Evolutionary conservation across 1,140 invertebrate genomes (phyloP).

Genomic region (Rhyacophila brunnea): DNA sequence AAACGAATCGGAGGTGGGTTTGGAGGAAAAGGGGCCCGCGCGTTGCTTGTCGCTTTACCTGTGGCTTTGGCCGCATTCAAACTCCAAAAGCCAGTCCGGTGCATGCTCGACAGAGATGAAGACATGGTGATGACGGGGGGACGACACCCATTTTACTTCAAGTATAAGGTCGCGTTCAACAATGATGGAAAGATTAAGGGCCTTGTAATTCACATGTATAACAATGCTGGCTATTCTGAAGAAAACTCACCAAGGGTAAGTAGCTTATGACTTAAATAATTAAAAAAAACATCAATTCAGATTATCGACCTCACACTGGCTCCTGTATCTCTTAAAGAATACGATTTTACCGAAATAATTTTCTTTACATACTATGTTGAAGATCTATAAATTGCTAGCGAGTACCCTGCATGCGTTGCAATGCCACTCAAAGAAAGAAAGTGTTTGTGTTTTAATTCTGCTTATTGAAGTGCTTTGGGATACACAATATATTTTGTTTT

Average conservation of each 20-base stretch:
- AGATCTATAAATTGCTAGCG: no score
- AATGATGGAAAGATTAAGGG: slow-evolving; percentile 72
- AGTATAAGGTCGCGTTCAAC: slow-evolving; percentile 84
- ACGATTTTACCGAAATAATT: no score
- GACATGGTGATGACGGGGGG: slow-evolving; percentile 88
- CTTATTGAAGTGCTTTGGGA: no score
- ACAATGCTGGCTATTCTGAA: slow-evolving; percentile 78
- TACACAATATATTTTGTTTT: no score
- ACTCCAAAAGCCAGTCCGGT: slow-evolving; percentile 74
- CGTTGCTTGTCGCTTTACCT: slow-evolving; percentile 62
- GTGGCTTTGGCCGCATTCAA: slow-evolving; percentile 71
- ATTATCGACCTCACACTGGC: no score
- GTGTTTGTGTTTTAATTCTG: no score
- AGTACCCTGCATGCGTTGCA: no score
- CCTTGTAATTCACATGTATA: slow-evolving; percentile 72
- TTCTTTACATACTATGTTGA: no score
- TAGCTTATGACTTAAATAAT: no score
- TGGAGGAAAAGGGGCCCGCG: slow-evolving; percentile 89
- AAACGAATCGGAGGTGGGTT: slow-evolving; percentile 94
- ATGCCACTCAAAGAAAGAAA: no score
- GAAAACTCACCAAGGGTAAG: slow-evolving; percentile 82
- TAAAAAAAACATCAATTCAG: no score
- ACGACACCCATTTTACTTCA: slow-evolving; percentile 84
- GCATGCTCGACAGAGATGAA: slow-evolving; percentile 90
- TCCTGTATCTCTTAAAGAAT: not conserved